Percentiles rank a stretch among this genome's conserved stretches.
phyloP scores from a whole-genome alignment of 2,113 vertebrate species.

The Lepisosteus osseus region DNA sequence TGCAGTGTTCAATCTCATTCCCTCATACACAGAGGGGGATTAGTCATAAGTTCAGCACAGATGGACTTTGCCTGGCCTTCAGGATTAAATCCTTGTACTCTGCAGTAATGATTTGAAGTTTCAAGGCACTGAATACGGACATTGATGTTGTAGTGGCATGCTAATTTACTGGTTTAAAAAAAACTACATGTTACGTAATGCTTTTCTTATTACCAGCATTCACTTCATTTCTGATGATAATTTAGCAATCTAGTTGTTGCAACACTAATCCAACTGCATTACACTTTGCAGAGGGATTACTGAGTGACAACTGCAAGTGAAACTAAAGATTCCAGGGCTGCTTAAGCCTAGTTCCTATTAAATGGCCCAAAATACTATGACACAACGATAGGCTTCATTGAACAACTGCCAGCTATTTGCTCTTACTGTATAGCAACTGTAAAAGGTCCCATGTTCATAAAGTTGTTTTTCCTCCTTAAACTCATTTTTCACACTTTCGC shows the following conservation, averaged over 20 bases:
- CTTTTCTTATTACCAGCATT: conserved; percentile 60
- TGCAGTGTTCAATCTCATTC: conserved; percentile 37
- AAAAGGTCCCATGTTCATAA: conserved; percentile 49
- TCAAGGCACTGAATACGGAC: conserved; percentile 33
- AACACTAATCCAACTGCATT: conserved; percentile 42
- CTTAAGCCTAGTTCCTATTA: conserved; percentile 54
- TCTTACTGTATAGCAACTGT: conserved; percentile 48
- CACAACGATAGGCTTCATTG: conserved; percentile 36
- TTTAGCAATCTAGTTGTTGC: conserved; percentile 41
- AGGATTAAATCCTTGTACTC: conserved; percentile 52
- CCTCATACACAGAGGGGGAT: conserved; percentile 34
- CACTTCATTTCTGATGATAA: conserved; percentile 56
- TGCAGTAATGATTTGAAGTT: conserved; percentile 36
- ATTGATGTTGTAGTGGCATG: conserved; percentile 29
- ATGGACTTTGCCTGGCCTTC: conserved; percentile 52
- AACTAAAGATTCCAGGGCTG: conserved; percentile 64
- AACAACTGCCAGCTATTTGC: conserved; percentile 29
- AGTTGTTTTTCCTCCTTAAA: conserved; percentile 36
- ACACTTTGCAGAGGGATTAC: conserved; percentile 46
- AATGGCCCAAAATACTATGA: conserved; percentile 54
- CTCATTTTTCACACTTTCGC: conserved; percentile 30
- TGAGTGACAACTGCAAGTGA: conserved; percentile 63
- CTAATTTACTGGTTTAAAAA: conserved; percentile 53
- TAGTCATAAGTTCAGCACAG: conserved; percentile 46
- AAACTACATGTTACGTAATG: conserved; percentile 44